Percentiles rank a stretch among this genome's conserved stretches.
These are phyloP conservation scores for Dryas iulia DNA, from an alignment of 1,140 invertebrate species.

Conservation along the genomic window DNA sequence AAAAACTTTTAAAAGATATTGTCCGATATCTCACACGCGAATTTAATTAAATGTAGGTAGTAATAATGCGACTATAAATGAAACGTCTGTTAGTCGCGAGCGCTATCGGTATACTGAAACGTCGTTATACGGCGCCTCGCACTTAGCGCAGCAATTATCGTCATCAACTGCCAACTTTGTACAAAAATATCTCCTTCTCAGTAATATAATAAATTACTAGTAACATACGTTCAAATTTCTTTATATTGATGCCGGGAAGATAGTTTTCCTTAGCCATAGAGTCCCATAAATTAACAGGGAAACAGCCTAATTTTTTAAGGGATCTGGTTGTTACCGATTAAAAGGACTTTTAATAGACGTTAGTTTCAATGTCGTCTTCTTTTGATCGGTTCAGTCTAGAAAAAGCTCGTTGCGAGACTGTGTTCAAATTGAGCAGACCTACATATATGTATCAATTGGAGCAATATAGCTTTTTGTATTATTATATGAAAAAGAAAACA, in stretches of 20 bases:
- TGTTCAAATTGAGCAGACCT: neutral
- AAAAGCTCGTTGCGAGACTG: neutral
- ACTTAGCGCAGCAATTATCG: constrained; percentile 34
- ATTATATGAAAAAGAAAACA: too few species aligned
- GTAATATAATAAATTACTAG: constrained; percentile 47
- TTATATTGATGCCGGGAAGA: neutral
- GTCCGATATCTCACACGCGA: neutral
- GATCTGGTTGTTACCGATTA: neutral
- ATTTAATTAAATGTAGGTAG: constrained; percentile 3
- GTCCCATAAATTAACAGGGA: neutral
- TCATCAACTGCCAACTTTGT: constrained; percentile 50
- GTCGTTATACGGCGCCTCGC: constrained; percentile 29
- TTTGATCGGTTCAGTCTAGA: constrained; percentile 15
- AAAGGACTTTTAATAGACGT: neutral
- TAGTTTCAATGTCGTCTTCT: neutral
- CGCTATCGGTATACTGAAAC: constrained; percentile 65
- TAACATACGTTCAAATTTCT: constrained; percentile 13
- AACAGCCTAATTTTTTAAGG: neutral
- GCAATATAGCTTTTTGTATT: neutral
- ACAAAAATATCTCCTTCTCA: constrained; percentile 59
- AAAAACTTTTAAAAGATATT: constrained; percentile 8
- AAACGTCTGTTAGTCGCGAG: constrained; percentile 51
- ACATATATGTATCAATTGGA: constrained; percentile 6
- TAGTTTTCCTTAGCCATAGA: neutral
- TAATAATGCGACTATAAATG: constrained; percentile 17